Percentiles rank a stretch among this genome's conserved stretches.
These are phyloP conservation scores for Gobio occitaniae DNA, from an alignment of 2,797 vertebrate genomes.

Conservation along the genomic window DNA sequence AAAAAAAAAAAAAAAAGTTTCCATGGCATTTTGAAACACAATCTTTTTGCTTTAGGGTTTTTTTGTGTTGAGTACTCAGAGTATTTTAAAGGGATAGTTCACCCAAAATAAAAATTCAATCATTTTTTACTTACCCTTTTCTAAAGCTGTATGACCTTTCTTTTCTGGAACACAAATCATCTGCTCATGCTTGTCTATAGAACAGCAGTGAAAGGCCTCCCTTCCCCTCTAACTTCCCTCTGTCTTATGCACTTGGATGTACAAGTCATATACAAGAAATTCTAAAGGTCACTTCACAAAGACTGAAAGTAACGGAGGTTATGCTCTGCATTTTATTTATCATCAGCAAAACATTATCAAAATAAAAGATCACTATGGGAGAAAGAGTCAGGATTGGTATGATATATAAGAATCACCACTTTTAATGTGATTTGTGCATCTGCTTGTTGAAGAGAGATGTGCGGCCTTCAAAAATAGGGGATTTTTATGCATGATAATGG, in stretches of 20 bases:
- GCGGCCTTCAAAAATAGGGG: too few species aligned
- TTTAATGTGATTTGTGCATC: background rate
- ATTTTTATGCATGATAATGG: too few species aligned
- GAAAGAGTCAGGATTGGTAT: background rate
- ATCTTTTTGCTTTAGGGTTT: slow-evolving; percentile 23
- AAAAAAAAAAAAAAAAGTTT: slow-evolving; percentile 76
- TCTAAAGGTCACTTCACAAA: background rate
- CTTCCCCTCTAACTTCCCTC: background rate
- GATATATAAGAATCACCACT: background rate
- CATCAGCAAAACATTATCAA: background rate
- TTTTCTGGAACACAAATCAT: background rate
- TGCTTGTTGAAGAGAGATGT: background rate
- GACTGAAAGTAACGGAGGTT: background rate
- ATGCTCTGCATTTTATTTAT: background rate
- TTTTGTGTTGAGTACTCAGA: slow-evolving; percentile 1
- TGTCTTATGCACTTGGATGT: background rate
- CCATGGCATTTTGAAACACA: slow-evolving; percentile 78
- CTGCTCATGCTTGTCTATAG: background rate
- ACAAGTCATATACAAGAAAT: background rate
- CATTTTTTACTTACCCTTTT: slow-evolving; percentile 59
- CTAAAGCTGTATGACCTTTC: slow-evolving; percentile 57
- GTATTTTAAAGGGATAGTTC: slow-evolving; percentile 21
- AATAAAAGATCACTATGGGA: background rate
- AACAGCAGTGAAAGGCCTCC: background rate
- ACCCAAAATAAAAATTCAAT: slow-evolving; percentile 1